Evolutionary conservation across 1,140 invertebrate species (phyloP), one percentile per base, ranked within the genome.

Genomic region (Camponotus pennsylvanicus): DNA sequence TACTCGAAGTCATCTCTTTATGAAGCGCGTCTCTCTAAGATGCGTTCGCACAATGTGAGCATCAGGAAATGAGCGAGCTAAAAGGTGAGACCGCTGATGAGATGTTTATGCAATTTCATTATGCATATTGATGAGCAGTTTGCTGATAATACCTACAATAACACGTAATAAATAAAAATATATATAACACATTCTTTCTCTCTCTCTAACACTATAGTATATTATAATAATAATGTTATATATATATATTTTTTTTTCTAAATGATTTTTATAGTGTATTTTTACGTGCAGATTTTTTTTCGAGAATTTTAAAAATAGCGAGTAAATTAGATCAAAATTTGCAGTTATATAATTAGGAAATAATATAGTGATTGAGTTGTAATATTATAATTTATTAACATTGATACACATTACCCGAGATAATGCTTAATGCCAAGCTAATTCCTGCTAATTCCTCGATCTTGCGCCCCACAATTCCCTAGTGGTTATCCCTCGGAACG

Each of bases 361-460:
- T 61, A 42, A 37, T 27, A 21, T n/a, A 76, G 37, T 76, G 59
- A 42, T 18, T 34, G 21, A 40, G 4, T 52, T 52, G 2, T 27
- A 61, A 76, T 76, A 59, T 76, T 8, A 76, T 8, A 61, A 40
- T 76, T 55, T 21, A 61, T 52, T 15, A 52, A 52, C 4, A 49
- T 5, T 52, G 3, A 4, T 15, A 52, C 15, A 52, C 15, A 52
- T 52, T 9, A 52, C 0, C 1, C 4, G 49, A 52, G 4, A 27
- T 34, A 61, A 76, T 59, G 40, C 55, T 76, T 76, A 61, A 76
- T 40, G 55, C 8, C 73, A 27, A 61, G 55, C 40, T 76, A 61
- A 76, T 76, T 76, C 55, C 52, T 76, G 37, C 11, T 76, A 76
- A 76, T 76, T 61, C 55, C 73, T 61, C 37, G 55, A 76, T 76